These are phyloP conservation scores for Brachionus koreanus DNA, from an alignment of 1,140 invertebrate genomes.

Conservation along the genomic window DNA sequence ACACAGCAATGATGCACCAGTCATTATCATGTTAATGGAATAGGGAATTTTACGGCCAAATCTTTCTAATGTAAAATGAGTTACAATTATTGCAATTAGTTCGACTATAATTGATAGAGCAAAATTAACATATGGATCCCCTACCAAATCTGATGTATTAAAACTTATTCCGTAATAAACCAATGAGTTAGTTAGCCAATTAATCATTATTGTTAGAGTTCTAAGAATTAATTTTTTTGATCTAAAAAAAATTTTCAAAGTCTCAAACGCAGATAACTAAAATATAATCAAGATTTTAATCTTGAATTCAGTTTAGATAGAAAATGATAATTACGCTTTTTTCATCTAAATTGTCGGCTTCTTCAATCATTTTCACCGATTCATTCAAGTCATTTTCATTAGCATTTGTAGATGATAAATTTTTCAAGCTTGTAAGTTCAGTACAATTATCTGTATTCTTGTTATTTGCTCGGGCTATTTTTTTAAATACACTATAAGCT, in stretches of 20 bases:
- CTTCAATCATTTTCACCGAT: background rate
- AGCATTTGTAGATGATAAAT: background rate
- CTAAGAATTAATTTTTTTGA: constrained; percentile 14
- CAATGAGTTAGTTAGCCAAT: constrained; percentile 49
- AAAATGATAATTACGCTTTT: background rate
- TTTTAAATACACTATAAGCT: background rate
- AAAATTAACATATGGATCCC: constrained; percentile 49
- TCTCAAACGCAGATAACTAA: background rate
- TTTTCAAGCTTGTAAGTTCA: background rate
- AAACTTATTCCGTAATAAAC: constrained; percentile 50
- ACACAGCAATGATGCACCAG: constrained; percentile 7
- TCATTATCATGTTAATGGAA: background rate
- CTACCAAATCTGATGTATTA: constrained; percentile 47
- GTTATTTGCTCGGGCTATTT: constrained; percentile 13
- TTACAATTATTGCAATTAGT: constrained; percentile 46
- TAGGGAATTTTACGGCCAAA: constrained; percentile 36
- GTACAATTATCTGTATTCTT: background rate
- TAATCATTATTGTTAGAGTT: background rate
- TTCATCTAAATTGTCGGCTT: background rate
- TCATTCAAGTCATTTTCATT: background rate
- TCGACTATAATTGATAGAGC: constrained; percentile 48
- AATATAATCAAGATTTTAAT: background rate
- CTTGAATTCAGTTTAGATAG: background rate
- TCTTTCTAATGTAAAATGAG: constrained; percentile 45
- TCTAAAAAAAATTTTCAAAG: constrained; percentile 42